Conservation (phyloP, 2,113 vertebrate genomes). For the Tragelaphus scriptus region DNA sequence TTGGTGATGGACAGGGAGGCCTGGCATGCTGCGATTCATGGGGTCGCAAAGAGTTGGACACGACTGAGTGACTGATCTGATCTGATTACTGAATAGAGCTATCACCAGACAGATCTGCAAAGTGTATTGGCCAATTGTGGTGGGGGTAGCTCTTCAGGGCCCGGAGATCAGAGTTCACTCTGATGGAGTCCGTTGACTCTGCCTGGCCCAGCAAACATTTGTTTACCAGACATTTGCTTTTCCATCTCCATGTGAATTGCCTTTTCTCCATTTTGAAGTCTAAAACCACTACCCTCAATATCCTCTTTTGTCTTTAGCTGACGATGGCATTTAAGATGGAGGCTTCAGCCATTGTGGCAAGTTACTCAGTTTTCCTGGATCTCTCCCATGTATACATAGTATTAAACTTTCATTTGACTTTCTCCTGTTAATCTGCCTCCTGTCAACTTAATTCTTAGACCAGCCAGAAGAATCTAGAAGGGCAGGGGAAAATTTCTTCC, state of each 20-base stretch:
- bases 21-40: no score
- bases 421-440: not conserved
- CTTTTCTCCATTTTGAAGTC: not conserved
- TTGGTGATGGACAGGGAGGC: no score
- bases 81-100: not conserved
- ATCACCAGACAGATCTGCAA: not conserved
- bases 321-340: not conserved
- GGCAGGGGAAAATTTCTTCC: not conserved
- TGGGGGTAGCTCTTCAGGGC: not conserved
- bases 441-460: not conserved
- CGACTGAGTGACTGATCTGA: no score
- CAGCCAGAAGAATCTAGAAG: not conserved
- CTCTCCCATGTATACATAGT: not conserved
- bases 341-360: not conserved
- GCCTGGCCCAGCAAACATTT: not conserved
- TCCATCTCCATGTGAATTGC: not conserved
- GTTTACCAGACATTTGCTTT: not conserved
- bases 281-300: not conserved
- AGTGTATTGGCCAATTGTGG: not conserved
- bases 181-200: not conserved
- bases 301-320: not conserved
- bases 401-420: not conserved
- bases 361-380: not conserved
- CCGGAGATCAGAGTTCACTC: not conserved
- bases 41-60: no score